Conservation (phyloP, 2,113 vertebrate genomes). For the Arizona elegans region DNA sequence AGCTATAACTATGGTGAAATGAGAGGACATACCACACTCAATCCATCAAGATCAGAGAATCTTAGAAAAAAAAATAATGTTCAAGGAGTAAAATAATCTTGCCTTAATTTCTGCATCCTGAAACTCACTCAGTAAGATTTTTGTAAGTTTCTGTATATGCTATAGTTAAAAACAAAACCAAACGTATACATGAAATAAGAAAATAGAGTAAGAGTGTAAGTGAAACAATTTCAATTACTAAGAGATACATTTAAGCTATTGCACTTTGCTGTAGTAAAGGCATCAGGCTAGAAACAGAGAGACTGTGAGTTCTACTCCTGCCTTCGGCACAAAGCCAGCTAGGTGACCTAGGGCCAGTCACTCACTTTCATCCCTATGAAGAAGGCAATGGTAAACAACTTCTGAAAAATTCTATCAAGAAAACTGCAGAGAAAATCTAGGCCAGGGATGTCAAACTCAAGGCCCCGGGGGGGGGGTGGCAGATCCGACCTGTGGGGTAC, state of each 20-base stretch:
- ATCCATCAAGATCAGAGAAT: background rate
- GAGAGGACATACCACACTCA: background rate
- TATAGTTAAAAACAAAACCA: background rate
- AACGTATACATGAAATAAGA: background rate
- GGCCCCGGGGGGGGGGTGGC: too few species aligned
- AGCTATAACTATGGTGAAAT: background rate
- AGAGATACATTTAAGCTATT: background rate
- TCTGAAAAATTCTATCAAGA: background rate
- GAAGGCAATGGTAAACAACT: background rate
- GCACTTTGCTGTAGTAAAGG: background rate
- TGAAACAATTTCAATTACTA: background rate
- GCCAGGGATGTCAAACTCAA: too few species aligned
- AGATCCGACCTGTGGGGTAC: too few species aligned
- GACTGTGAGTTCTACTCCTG: background rate
- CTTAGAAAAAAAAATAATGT: background rate
- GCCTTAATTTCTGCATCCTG: background rate
- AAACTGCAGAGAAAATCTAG: background rate
- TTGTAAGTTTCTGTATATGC: background rate
- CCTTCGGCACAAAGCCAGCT: background rate
- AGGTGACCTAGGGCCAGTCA: background rate
- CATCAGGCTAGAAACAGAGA: background rate
- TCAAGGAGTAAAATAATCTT: rapidly evolving
- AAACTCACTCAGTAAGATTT: background rate
- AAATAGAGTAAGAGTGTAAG: background rate
- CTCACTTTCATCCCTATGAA: background rate